phyloP scores from a whole-genome alignment of 1,140 invertebrate genomes.

The Hycleus phaleratus region DNA sequence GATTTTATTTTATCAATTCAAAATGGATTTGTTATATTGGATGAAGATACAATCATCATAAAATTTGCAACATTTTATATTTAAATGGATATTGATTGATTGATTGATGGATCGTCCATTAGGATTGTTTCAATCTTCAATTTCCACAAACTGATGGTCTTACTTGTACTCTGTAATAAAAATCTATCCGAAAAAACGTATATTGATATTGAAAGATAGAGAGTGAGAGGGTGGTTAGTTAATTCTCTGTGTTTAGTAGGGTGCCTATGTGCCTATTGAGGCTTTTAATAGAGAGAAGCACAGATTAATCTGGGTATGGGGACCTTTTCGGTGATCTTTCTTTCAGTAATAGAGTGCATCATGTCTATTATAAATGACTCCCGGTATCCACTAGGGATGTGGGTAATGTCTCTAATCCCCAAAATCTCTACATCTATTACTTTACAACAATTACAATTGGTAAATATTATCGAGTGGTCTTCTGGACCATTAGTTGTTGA shows the following conservation, averaged over 20 bases:
- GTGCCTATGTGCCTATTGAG: slow-evolving; percentile 26
- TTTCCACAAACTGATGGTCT: slow-evolving; percentile 8
- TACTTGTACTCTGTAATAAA: background rate
- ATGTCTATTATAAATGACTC: slow-evolving; percentile 34
- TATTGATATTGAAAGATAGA: background rate
- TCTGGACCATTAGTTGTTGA: slow-evolving; percentile 8
- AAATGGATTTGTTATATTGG: too few relatives aligned
- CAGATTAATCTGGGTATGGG: slow-evolving; percentile 30
- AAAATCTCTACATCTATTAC: slow-evolving; percentile 7
- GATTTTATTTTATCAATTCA: too few relatives aligned
- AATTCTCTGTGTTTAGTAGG: slow-evolving; percentile 13
- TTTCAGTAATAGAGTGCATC: slow-evolving; percentile 28
- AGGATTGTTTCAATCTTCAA: slow-evolving; percentile 5
- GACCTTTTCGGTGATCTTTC: slow-evolving; percentile 31
- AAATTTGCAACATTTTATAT: too few relatives aligned
- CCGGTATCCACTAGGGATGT: slow-evolving; percentile 9
- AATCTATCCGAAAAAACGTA: too few relatives aligned
- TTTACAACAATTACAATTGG: slow-evolving; percentile 11
- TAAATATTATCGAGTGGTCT: slow-evolving; percentile 9
- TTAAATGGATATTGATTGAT: background rate
- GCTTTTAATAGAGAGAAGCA: slow-evolving; percentile 31
- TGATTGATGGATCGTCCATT: slow-evolving; percentile 3
- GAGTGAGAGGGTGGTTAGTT: slow-evolving; percentile 11
- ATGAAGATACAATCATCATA: too few relatives aligned
- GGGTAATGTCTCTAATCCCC: background rate